Evolutionary conservation across 2,888 invertebrate species (phyloP).

Genomic region (Agriotes lineatus): DNA sequence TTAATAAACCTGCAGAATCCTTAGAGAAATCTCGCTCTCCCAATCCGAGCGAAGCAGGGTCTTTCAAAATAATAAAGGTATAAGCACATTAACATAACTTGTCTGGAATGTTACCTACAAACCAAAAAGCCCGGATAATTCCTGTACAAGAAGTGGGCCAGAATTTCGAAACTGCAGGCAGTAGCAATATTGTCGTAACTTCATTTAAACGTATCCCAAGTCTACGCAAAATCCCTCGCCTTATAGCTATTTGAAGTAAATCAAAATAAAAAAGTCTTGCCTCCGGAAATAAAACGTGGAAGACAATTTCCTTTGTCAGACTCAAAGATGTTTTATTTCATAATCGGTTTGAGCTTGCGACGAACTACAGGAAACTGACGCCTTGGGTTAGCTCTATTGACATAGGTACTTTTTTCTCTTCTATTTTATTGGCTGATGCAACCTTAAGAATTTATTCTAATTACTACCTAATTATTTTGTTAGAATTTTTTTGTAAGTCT

Average conservation of each 20-base stretch:
- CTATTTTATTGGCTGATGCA: no score
- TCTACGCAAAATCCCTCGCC: neutral
- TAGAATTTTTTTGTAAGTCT: no score
- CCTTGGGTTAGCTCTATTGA: no score
- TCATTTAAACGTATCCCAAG: neutral
- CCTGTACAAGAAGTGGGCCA: neutral
- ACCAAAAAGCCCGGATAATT: no score
- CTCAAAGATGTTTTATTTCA: constrained; percentile 5
- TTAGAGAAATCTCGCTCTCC: neutral
- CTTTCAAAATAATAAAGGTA: neutral
- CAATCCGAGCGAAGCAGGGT: neutral
- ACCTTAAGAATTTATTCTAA: neutral
- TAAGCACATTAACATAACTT: neutral
- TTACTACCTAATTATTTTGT: neutral
- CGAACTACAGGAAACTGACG: no score
- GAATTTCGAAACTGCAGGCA: no score
- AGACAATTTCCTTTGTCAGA: constrained; percentile 14
- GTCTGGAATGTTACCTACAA: neutral
- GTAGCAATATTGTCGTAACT: neutral
- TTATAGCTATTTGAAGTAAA: neutral
- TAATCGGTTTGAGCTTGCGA: neutral
- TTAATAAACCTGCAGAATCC: constrained; percentile 6
- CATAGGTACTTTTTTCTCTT: no score
- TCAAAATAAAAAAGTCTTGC: constrained; percentile 3
- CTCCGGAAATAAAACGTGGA: constrained; percentile 2